Conservation (phyloP, 2,113 vertebrate species). For the Alectura lathami region DNA sequence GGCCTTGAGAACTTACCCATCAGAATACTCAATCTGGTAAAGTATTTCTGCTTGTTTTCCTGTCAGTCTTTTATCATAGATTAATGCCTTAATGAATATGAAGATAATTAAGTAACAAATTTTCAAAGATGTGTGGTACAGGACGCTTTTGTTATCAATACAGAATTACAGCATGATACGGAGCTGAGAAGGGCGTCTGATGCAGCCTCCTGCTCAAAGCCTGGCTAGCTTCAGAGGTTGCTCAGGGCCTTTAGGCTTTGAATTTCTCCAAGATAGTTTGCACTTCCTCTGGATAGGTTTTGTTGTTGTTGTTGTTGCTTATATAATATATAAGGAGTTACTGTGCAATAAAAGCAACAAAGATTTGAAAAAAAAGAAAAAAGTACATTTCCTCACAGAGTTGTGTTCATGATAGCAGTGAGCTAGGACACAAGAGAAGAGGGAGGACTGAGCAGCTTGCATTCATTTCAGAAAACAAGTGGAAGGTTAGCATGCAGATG, state of each 20-base stretch:
- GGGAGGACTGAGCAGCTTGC: not conserved
- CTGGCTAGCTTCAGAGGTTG: not conserved
- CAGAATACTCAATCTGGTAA: constrained; percentile 84
- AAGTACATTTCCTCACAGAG: not conserved
- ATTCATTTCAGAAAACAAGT: not conserved
- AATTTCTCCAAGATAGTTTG: not conserved
- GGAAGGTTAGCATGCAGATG: not conserved
- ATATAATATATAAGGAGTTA: not conserved
- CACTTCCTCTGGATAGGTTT: not conserved
- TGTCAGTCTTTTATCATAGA: not conserved
- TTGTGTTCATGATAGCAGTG: not conserved
- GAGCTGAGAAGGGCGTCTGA: not conserved
- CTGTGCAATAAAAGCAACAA: not conserved
- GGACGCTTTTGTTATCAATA: not conserved
- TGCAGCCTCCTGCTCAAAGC: not conserved
- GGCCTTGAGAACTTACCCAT: constrained; percentile 82
- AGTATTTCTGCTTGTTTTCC: accelerated
- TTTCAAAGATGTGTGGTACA: not conserved
- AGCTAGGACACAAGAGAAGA: not conserved
- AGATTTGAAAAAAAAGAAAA: not conserved
- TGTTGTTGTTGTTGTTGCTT: not conserved
- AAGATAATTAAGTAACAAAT: accelerated
- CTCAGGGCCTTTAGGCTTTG: not conserved
- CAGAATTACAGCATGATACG: not conserved
- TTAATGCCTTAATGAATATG: not conserved